These are phyloP conservation scores for Eurytoma adleriae DNA, from an alignment of 2,888 invertebrate species.

Conservation along the genomic window DNA sequence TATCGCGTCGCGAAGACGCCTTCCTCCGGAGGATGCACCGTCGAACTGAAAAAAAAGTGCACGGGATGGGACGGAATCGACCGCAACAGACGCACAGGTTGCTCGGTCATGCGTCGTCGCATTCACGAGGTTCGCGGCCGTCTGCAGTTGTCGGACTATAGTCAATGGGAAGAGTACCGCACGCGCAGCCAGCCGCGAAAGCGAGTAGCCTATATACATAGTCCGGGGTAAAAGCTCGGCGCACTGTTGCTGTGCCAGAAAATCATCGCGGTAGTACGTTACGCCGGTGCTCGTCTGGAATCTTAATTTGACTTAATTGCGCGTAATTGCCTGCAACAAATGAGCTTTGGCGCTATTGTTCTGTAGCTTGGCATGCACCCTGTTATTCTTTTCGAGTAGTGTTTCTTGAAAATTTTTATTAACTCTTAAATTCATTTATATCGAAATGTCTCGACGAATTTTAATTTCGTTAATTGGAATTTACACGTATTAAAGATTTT, in stretches of 20 bases:
- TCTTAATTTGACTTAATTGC: constrained; percentile 32
- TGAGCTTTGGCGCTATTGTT: neutral
- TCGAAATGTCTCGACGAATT: too few species aligned
- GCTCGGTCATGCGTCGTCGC: too few species aligned
- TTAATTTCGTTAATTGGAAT: too few species aligned
- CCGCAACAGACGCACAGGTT: too few species aligned
- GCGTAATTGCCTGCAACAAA: neutral
- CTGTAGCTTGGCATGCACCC: too few species aligned
- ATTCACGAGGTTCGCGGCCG: neutral
- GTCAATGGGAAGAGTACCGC: neutral
- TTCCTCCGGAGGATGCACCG: neutral
- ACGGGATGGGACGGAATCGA: too few species aligned
- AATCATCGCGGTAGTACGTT: constrained; percentile 18
- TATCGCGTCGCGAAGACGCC: too few species aligned
- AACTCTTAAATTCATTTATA: too few species aligned
- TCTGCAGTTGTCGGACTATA: neutral
- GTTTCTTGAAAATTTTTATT: too few species aligned
- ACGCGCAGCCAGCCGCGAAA: neutral
- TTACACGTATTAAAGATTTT: too few species aligned
- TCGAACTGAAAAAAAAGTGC: too few species aligned
- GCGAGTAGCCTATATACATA: constrained; percentile 5
- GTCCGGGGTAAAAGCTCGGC: neutral
- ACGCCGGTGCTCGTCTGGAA: neutral
- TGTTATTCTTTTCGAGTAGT: too few species aligned
- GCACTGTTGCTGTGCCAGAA: neutral